Percentiles rank a stretch among this genome's conserved stretches.
Evolutionary conservation across 2,113 vertebrate species (phyloP).

Genomic region (Indicator indicator): DNA sequence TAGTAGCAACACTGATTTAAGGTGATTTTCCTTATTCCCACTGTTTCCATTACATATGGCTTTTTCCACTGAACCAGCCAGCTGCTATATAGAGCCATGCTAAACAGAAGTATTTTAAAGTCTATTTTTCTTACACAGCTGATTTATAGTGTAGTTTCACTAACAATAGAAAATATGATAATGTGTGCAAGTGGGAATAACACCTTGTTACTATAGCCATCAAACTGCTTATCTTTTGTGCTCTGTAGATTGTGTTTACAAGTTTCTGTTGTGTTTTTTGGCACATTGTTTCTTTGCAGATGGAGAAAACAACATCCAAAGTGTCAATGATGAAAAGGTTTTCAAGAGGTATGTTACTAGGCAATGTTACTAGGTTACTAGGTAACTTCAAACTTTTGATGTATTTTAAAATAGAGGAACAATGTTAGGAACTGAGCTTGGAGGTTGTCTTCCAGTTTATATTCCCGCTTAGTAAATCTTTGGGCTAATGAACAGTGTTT

Average conservation of each 20-base stretch:
- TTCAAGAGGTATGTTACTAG: constrained; percentile 33
- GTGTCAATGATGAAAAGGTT: not conserved
- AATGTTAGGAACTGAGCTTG: not conserved
- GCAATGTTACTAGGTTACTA: not conserved
- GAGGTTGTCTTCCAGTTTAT: not conserved
- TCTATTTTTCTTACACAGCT: not conserved
- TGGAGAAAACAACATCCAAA: constrained; percentile 12
- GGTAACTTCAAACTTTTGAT: not conserved
- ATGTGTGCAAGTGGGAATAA: not conserved
- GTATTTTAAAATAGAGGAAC: not conserved
- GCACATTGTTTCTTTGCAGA: constrained; percentile 51
- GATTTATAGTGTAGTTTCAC: not conserved
- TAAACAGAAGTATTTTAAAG: not conserved
- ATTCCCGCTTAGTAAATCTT: not conserved
- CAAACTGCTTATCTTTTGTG: not conserved
- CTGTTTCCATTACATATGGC: rapidly evolving
- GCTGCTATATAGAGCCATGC: not conserved
- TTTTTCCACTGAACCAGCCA: not conserved
- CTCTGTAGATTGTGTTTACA: not conserved
- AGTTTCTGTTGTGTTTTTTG: not conserved
- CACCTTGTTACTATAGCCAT: not conserved
- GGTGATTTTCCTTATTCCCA: not conserved
- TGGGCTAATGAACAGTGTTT: not conserved
- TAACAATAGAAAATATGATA: not conserved
- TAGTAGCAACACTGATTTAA: not conserved